Percentiles rank a stretch among this genome's conserved stretches.
phyloP scores from a whole-genome alignment of 2,888 invertebrate species.

The Drosophila prostipennis region DNA sequence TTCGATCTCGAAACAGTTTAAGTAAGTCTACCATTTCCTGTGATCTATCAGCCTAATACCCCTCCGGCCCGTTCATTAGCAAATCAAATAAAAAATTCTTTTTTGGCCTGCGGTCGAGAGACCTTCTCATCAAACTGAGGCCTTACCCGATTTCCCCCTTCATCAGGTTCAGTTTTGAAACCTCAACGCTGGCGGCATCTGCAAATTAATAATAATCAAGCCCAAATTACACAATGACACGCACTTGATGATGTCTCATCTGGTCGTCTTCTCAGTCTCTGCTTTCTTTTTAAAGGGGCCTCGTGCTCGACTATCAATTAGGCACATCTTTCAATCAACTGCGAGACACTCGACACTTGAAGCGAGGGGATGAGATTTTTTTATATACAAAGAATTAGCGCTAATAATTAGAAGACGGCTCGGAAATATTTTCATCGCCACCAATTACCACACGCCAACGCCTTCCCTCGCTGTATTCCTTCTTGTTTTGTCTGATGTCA shows the following conservation, averaged over 20 bases:
- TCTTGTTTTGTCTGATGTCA: conserved; percentile 58
- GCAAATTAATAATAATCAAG: conserved; percentile 78
- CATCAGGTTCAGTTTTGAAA: conserved; percentile 46
- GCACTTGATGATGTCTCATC: conserved; percentile 65
- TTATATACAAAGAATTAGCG: conserved; percentile 65
- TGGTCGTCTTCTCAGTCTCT: conserved; percentile 5
- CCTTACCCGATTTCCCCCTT: conserved; percentile 20
- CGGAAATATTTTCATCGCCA: conserved; percentile 57
- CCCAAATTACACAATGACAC: conserved; percentile 79
- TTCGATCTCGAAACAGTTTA: conserved; percentile 31
- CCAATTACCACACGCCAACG: conserved; percentile 74
- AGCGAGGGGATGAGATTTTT: conserved; percentile 23
- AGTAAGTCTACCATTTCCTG: conserved; percentile 65
- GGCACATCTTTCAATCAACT: conserved; percentile 80
- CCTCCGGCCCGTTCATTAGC: conserved; percentile 54
- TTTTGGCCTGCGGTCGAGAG: conserved; percentile 54
- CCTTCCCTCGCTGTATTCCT: conserved; percentile 41
- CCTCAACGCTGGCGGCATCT: conserved; percentile 55
- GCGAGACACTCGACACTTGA: conserved; percentile 22
- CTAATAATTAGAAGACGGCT: conserved; percentile 67
- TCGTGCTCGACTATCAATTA: conserved; percentile 76
- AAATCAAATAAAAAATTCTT: conserved; percentile 73
- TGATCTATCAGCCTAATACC: conserved; percentile 23
- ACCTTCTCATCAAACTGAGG: conserved; percentile 21
- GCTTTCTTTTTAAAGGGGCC: conserved; percentile 31